phyloP scores from a whole-genome alignment of 2,113 vertebrate species.

The Antennarius striatus region DNA sequence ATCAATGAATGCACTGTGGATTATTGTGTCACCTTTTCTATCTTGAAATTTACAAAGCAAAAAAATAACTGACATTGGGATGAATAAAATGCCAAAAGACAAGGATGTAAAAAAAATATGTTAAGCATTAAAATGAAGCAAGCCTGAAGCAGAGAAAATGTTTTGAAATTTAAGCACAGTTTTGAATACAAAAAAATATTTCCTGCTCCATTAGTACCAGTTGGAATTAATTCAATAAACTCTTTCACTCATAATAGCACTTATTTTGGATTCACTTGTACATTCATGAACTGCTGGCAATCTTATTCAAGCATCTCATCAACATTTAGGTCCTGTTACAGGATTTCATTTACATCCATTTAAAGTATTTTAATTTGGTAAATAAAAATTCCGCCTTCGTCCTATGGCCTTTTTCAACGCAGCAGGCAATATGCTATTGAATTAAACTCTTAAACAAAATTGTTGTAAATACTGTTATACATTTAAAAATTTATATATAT shows the following conservation, averaged over 20 bases:
- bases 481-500: not conserved
- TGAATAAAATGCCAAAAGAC: not conserved
- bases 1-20: not conserved
- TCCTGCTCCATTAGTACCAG: no score
- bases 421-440: slow-evolving; percentile 2
- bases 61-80: not conserved
- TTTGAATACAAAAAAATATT: not conserved
- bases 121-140: no score
- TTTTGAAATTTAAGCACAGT: not conserved
- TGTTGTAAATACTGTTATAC: no score
- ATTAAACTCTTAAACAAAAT: slow-evolving; percentile 3
- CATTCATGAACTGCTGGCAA: not conserved
- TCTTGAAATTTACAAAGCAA: not conserved
- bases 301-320: slow-evolving; percentile 17
- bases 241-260: not conserved
- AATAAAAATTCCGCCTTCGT: not conserved
- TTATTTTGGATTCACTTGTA: not conserved
- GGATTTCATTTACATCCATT: slow-evolving; percentile 10
- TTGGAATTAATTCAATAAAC: not conserved
- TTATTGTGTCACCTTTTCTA: slow-evolving; percentile 2
- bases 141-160: no score
- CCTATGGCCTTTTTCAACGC: not conserved
- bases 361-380: slow-evolving; percentile 26
- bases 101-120: not conserved
- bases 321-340: not conserved